Base-by-base conservation (phyloP, 2,797 vertebrate species). In the Amniataba percoides region DNA sequence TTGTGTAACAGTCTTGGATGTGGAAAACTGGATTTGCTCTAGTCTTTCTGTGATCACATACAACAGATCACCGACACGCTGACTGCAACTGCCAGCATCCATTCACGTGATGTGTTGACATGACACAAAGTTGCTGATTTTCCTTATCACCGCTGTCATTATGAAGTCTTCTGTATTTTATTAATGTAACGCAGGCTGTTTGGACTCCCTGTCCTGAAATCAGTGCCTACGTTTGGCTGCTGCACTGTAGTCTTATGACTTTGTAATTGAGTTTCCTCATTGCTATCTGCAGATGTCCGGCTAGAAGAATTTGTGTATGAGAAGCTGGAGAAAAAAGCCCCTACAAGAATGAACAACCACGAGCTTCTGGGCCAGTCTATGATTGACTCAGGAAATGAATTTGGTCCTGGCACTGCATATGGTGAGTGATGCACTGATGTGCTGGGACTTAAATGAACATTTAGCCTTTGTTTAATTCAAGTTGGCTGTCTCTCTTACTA, bases 231-330 rank as follows among this genome's bases (percentile, higher is more conserved):
- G 15, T 53, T 66, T 79, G 78, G 62, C 80, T 62, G 31, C 53
- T 53, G 84, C 36, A 55, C 78, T 84, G 71, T 78, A 78, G 83
- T 92, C 93, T 88, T 73, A 81, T 94, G 93, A 94, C 89, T 88
- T 64, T 57, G 43, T 93, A 93, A 95, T 93, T 87, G 61, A 89
- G 80, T 94, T 93, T 90, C 83, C 82, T 45, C 74, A 66, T 91
- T 90, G 63, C 16, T 12, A 66, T 87, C 94, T 78, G 61, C 90
- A 99, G 98, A 99, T 95, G 96, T 97, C 85, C 96, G 98, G 73
- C 97, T 99, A 93, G 98, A 99, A 92, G 98, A 99, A 89, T 98
- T 99, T 95, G 94, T 99, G 49, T 99, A 99, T 81, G 98, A 99
- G 94, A 99, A 99, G 80, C 92, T 99, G 93, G 98, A 99, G 82